A percentile compares a stretch with the other conserved stretches of the same genome.
phyloP scores from a whole-genome alignment of 2,113 vertebrate species.

The Tachysurus vachellii region DNA sequence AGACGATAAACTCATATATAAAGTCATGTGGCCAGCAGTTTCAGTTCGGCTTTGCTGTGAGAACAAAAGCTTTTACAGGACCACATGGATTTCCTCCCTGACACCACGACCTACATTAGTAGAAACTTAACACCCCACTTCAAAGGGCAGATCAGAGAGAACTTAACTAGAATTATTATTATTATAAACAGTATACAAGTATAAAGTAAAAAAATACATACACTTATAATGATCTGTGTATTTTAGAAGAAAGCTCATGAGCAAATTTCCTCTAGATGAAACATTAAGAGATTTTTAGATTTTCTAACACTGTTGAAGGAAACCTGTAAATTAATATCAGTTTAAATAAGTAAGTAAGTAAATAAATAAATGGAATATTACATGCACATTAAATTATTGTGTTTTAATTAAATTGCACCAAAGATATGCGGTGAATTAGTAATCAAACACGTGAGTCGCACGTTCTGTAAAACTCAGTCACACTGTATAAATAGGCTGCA shows the following conservation, averaged over 20 bases:
- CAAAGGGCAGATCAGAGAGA: not conserved
- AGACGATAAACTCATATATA: not conserved
- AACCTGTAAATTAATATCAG: too few relatives aligned
- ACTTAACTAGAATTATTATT: not conserved
- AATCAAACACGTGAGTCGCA: too few relatives aligned
- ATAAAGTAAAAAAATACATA: too few relatives aligned
- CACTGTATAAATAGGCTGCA: not conserved
- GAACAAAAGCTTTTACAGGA: not conserved
- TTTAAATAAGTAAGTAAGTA: too few relatives aligned
- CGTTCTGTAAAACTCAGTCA: not conserved
- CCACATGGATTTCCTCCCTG: conserved; percentile 20
- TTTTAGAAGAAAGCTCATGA: too few relatives aligned
- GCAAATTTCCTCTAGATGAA: not conserved
- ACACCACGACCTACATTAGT: conserved; percentile 3
- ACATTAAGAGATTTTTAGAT: not conserved
- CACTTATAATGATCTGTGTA: too few relatives aligned
- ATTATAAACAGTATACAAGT: too few relatives aligned
- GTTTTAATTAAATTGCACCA: not conserved
- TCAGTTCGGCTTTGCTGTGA: not conserved
- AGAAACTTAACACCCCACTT: not conserved
- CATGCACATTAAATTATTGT: not conserved
- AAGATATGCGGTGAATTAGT: not conserved
- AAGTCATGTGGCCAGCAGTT: not conserved
- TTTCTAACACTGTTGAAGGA: too few relatives aligned
- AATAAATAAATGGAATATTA: too few relatives aligned